Percentiles rank a stretch among this genome's conserved stretches.
These are phyloP conservation scores for Muscina levida DNA, from an alignment of 2,888 invertebrate genomes.

Conservation along the genomic window DNA sequence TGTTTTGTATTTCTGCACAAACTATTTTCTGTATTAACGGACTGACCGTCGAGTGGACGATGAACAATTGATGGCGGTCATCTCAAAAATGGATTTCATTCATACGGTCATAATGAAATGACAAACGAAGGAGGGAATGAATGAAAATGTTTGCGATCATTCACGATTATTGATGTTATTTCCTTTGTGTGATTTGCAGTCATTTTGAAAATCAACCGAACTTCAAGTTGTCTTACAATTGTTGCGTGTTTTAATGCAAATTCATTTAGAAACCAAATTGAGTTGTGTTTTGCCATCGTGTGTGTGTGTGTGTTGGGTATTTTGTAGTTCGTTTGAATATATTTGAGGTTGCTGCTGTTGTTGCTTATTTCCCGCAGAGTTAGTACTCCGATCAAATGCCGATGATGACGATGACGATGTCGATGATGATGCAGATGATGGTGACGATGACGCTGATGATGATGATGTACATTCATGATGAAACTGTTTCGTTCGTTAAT, in stretches of 20 bases:
- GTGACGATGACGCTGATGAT: not conserved
- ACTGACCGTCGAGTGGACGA: not conserved
- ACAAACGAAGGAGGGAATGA: slow-evolving; percentile 46
- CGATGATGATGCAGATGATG: not conserved
- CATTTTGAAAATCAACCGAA: slow-evolving; percentile 22
- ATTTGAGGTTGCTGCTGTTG: slow-evolving; percentile 14
- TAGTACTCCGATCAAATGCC: not conserved
- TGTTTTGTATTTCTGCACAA: slow-evolving; percentile 22
- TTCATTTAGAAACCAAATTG: slow-evolving; percentile 33
- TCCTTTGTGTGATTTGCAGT: slow-evolving; percentile 53
- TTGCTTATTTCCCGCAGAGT: not conserved
- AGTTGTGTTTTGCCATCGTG: not conserved
- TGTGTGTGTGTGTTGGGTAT: slow-evolving; percentile 5
- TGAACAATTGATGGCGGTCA: no score
- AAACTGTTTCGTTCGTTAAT: slow-evolving; percentile 2
- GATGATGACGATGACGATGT: not conserved
- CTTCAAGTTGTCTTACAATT: not conserved
- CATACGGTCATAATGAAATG: slow-evolving; percentile 18
- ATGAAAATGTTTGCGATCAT: slow-evolving; percentile 57
- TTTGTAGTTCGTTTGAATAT: slow-evolving; percentile 44
- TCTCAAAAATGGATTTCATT: slow-evolving; percentile 49
- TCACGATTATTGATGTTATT: slow-evolving; percentile 60
- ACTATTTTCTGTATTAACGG: slow-evolving; percentile 24
- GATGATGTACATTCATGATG: not conserved
- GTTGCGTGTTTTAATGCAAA: slow-evolving; percentile 49